Base-by-base conservation (phyloP, 2,888 invertebrate species). In the Panopea generosa region DNA sequence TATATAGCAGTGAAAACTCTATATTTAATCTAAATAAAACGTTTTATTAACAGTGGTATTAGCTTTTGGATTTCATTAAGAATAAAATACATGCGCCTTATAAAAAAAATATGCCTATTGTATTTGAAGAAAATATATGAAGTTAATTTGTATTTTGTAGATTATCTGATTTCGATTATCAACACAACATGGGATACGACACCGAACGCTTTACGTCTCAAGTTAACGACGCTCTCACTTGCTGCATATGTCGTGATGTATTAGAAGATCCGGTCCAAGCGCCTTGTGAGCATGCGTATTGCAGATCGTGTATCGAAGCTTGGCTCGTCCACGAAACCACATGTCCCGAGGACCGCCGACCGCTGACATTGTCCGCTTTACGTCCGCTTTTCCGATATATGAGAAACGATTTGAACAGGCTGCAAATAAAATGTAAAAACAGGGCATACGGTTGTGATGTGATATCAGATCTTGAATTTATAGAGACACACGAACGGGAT, bases 281-380 rank as follows among this genome's bases (percentile, higher is more conserved):
- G n/a, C 88, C 88, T 6, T 90, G 90, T 74, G 90, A 90, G 59
- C 90, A 90, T 74, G 87, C 89, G n/a, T 90, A 83, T 79, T 90
- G 90, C 75, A 71, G 83, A 40, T 27, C 75, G 3, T 90, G 90
- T 62, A 90, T 90, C 29, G 82, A 85, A 29, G 88, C 81, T 18
- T 90, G 90, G 90, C 79, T 90, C 2, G 86, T 86, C 7, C 83
- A 87, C 45, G 89, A 90, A 62, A 85, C 77, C 40, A 79, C 79
- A 20, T 90, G 90, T 74, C 90, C 90, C 6, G 89, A 89, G 52
- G 89, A 89, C 83, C 72, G 90, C 50, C 76, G 74, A 50, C 81
- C 79, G 4, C 75, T 90, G 11, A 60, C 79, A 1, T 14, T 67
- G 0, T 74, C 83, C 0, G 68, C 84, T 22, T 82, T 90, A 11